Evolutionary conservation across 2,797 vertebrate genomes (phyloP).

Genomic region (Cossypha polioptera): DNA sequence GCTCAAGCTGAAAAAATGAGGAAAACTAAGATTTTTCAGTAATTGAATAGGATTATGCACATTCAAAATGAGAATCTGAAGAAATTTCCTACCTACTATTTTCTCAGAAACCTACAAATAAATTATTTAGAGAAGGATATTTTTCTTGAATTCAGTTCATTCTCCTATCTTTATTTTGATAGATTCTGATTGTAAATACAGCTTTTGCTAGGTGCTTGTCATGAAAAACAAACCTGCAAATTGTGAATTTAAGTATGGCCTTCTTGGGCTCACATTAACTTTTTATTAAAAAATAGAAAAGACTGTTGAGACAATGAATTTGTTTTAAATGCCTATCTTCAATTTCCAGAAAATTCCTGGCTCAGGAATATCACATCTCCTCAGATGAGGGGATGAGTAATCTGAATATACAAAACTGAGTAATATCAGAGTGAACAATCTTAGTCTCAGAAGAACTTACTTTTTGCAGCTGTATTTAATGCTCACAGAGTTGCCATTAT

Average conservation of each 20-base stretch:
- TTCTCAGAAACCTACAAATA: neutral
- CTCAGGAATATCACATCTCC: neutral
- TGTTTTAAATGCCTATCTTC: neutral
- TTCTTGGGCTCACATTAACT: neutral
- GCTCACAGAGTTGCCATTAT: neutral
- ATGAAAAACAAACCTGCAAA: neutral
- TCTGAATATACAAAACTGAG: neutral
- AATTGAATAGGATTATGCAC: neutral
- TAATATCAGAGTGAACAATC: neutral
- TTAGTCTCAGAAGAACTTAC: neutral
- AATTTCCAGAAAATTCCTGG: neutral
- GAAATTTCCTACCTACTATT: neutral
- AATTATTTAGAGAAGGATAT: neutral
- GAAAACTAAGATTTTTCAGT: neutral
- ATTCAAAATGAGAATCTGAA: neutral
- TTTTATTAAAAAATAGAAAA: neutral
- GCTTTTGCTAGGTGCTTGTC: neutral
- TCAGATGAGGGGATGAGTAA: neutral
- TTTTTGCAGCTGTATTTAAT: neutral
- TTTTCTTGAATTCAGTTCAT: neutral
- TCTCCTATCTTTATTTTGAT: neutral
- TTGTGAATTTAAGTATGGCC: neutral
- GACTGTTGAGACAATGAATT: neutral
- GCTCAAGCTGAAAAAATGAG: neutral
- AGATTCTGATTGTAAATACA: neutral